Evolutionary conservation across 2,888 invertebrate genomes (phyloP).

Genomic region (Eilema sororculum): DNA sequence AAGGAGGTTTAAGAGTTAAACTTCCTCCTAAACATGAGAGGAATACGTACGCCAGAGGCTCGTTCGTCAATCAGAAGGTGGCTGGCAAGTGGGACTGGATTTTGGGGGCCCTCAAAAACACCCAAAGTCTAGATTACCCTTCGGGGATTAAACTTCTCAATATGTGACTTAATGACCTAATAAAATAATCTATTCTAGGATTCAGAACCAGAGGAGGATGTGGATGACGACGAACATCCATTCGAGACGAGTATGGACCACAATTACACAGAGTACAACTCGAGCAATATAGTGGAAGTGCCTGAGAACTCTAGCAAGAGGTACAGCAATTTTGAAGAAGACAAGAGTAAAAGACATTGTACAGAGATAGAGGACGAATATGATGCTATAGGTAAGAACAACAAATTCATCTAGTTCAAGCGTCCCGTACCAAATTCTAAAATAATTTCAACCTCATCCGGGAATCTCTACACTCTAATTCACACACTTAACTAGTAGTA

Average conservation of each 20-base stretch:
- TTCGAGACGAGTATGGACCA: slow-evolving; percentile 29
- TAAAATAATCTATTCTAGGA: slow-evolving; percentile 54
- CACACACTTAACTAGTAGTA: too few relatives aligned
- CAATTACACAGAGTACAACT: slow-evolving; percentile 36
- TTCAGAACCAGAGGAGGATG: slow-evolving; percentile 59
- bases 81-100: not conserved
- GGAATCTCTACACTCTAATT: too few relatives aligned
- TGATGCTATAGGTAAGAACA: slow-evolving; percentile 75
- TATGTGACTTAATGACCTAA: not conserved
- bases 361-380: slow-evolving; percentile 78
- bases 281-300: slow-evolving; percentile 52
- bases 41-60: not conserved
- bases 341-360: slow-evolving; percentile 64
- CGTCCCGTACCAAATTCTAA: too few relatives aligned
- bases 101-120: too few relatives aligned
- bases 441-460: too few relatives aligned
- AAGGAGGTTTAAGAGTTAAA: not conserved
- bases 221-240: slow-evolving; percentile 35
- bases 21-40: not conserved
- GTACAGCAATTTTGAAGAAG: slow-evolving; percentile 57
- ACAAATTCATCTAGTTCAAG: not conserved
- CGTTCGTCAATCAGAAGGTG: not conserved
- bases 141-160: not conserved
- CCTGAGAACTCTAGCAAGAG: slow-evolving; percentile 51
- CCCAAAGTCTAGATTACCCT: not conserved